Evolutionary conservation across 2,797 vertebrate genomes (phyloP).

Genomic region (Antennarius maculatus): DNA sequence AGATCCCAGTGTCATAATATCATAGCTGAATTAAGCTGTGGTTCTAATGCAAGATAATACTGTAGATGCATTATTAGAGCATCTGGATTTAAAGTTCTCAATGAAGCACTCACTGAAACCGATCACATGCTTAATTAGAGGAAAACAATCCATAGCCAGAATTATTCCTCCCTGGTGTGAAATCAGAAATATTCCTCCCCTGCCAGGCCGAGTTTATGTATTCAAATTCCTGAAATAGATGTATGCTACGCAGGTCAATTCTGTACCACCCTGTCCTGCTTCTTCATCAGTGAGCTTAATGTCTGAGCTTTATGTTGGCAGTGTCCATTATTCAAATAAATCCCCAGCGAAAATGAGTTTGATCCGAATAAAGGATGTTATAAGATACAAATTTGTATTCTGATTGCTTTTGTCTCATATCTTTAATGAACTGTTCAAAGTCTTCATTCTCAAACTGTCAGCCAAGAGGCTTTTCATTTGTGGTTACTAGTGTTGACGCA

Average conservation of each 20-base stretch:
- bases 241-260: conserved; percentile 13
- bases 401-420: conserved; percentile 37
- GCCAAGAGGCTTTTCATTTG: not conserved
- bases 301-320: conserved; percentile 34
- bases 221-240: conserved; percentile 27
- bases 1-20: conserved; percentile 5
- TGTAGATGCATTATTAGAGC: not conserved
- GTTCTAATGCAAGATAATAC: not conserved
- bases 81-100: not conserved
- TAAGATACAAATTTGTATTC: conserved; percentile 36
- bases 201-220: conserved; percentile 1
- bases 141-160: conserved; percentile 1
- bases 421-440: not conserved
- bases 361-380: conserved; percentile 25
- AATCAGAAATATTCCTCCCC: not conserved
- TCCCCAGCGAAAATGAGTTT: conserved; percentile 20
- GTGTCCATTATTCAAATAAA: conserved; percentile 25
- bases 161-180: not conserved
- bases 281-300: conserved; percentile 8
- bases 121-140: conserved; percentile 2
- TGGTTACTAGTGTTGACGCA: not conserved
- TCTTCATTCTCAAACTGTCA: conserved; percentile 22
- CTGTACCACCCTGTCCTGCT: conserved; percentile 14
- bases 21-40: not conserved
- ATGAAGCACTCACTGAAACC: not conserved